phyloP scores from a whole-genome alignment of 2,797 vertebrate genomes.

The Acridotheres tristis region DNA sequence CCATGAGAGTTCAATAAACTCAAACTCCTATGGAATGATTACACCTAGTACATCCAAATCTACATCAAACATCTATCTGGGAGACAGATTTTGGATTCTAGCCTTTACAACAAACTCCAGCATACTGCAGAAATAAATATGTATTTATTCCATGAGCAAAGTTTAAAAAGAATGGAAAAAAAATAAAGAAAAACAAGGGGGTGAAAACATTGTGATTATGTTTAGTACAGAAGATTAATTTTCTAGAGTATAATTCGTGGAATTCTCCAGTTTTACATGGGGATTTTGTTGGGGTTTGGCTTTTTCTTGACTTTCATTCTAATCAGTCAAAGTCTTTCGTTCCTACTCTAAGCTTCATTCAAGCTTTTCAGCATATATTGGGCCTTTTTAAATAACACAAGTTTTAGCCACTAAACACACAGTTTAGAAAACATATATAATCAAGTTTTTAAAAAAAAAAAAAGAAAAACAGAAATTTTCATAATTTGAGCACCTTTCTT shows the following conservation, averaged over 20 bases:
- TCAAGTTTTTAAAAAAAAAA: background rate
- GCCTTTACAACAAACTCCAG: background rate
- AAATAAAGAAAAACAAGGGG: background rate
- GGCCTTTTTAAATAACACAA: background rate
- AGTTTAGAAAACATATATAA: background rate
- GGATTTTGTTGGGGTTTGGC: rapidly evolving
- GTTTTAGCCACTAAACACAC: background rate
- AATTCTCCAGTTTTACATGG: background rate
- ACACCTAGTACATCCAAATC: background rate
- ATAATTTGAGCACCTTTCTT: background rate
- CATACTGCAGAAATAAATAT: background rate
- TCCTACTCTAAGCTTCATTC: background rate
- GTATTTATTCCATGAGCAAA: background rate
- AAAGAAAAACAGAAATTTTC: rapidly evolving
- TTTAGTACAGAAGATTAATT: background rate
- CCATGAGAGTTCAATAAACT: background rate
- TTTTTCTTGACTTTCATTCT: background rate
- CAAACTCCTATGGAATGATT: background rate
- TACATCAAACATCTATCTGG: background rate
- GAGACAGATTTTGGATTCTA: background rate
- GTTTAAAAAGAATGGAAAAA: background rate
- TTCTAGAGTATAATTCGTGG: background rate
- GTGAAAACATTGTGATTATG: background rate
- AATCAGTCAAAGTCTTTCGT: background rate
- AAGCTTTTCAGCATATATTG: background rate